These are phyloP conservation scores for Cheilosia impressa DNA, from an alignment of 2,888 invertebrate genomes.

Conservation along the genomic window DNA sequence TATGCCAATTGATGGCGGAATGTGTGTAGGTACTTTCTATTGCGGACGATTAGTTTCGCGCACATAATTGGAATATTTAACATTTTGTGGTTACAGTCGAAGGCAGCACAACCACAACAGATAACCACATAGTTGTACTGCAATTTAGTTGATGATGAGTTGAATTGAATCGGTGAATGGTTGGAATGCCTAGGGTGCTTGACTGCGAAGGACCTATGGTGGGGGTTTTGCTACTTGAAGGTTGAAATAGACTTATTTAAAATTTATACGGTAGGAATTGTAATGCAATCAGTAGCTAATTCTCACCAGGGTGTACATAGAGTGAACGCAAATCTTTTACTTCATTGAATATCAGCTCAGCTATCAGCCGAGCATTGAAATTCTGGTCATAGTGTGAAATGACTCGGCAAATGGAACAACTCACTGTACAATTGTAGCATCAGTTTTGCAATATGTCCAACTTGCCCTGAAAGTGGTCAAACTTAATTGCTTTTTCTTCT, in stretches of 20 bases:
- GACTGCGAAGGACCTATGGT: slow-evolving; percentile 17
- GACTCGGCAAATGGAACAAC: too few relatives aligned
- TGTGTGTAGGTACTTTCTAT: neutral
- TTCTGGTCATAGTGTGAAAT: too few relatives aligned
- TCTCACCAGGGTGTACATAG: too few relatives aligned
- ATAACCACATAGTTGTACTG: slow-evolving; percentile 30
- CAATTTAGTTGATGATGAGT: slow-evolving; percentile 23
- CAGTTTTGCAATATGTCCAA: too few relatives aligned
- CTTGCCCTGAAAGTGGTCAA: too few relatives aligned
- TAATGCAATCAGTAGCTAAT: too few relatives aligned
- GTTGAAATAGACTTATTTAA: neutral
- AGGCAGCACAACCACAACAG: slow-evolving; percentile 28
- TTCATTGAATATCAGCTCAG: too few relatives aligned
- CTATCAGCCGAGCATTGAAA: too few relatives aligned
- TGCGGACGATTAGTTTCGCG: neutral
- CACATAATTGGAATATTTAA: slow-evolving; percentile 64
- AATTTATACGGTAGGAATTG: too few relatives aligned
- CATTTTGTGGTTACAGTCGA: slow-evolving; percentile 36
- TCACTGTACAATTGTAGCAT: too few relatives aligned
- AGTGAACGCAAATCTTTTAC: too few relatives aligned
- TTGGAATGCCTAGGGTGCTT: slow-evolving; percentile 26
- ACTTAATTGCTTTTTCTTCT: too few relatives aligned
- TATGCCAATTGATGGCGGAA: slow-evolving; percentile 4
- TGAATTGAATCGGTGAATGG: slow-evolving; percentile 19
- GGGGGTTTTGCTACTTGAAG: neutral